Conservation (phyloP, 2,888 invertebrate genomes). For the Elgonia sp. region DNA sequence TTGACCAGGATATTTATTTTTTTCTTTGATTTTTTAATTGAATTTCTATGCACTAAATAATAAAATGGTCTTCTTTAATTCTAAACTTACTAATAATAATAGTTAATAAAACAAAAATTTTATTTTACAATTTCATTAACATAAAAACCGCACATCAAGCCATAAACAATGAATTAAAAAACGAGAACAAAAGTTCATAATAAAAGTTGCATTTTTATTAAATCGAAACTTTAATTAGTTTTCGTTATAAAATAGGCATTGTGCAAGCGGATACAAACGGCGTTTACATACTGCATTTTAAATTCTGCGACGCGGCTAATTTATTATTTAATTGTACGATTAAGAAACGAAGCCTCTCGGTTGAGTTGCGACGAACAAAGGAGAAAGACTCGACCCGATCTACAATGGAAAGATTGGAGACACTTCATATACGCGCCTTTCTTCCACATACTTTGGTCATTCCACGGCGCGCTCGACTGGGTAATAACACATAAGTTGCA, state of each 20-base stretch:
- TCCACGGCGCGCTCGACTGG: slow-evolving; percentile 73
- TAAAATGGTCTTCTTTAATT: too few species aligned
- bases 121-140: too few species aligned
- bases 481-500: slow-evolving; percentile 71
- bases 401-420: slow-evolving; percentile 85
- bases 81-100: too few species aligned
- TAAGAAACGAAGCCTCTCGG: slow-evolving; percentile 77
- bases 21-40: too few species aligned
- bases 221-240: background rate
- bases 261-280: slow-evolving; percentile 41
- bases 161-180: too few species aligned
- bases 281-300: slow-evolving; percentile 41
- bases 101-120: too few species aligned
- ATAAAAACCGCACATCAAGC: too few species aligned
- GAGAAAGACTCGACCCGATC: slow-evolving; percentile 78
- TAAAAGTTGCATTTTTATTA: too few species aligned
- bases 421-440: slow-evolving; percentile 83
- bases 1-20: too few species aligned
- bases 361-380: slow-evolving; percentile 79
- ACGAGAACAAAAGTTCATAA: too few species aligned
- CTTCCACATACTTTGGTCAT: slow-evolving; percentile 81
- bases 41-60: too few species aligned
- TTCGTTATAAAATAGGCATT: slow-evolving; percentile 36
- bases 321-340: slow-evolving; percentile 75
- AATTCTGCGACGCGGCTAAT: slow-evolving; percentile 53